A percentile compares a stretch with the other conserved stretches of the same genome.
Conservation (phyloP, 30 jellyfish, hydroid and myxozoan species). For the Sanderia malayensis region DNA sequence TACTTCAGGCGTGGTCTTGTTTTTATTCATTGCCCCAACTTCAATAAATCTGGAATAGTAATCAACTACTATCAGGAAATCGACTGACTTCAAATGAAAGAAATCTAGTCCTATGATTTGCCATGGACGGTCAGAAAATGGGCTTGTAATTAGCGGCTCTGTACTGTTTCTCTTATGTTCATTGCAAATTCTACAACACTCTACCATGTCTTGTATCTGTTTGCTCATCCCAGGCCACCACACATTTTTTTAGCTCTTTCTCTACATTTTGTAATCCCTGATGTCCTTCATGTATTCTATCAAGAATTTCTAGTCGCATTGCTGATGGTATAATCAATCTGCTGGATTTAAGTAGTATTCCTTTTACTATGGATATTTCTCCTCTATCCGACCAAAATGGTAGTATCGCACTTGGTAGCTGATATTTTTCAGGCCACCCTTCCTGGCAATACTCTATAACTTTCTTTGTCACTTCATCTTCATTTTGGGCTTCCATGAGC, state of each 20-base stretch:
- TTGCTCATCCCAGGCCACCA: conserved; percentile 30
- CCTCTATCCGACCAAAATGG: conserved; percentile 38
- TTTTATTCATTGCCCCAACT: conserved; percentile 29
- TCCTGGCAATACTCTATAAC: conserved; percentile 25
- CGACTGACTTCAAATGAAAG: conserved; percentile 26
- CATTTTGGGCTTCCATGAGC: conserved; percentile 36
- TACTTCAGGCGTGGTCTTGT: conserved; percentile 23
- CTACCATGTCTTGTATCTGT: conserved; percentile 8
- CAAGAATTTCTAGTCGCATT: conserved; percentile 4
- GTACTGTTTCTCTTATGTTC: conserved; percentile 24
- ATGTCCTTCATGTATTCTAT: conserved; percentile 31
- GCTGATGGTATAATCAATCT: conserved; percentile 14
- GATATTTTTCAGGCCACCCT: conserved; percentile 48
- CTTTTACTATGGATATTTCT: conserved; percentile 9
- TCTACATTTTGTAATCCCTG: conserved; percentile 28
- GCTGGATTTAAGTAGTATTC: conserved; percentile 15
- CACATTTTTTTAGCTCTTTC: conserved; percentile 33
- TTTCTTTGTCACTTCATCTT: conserved; percentile 29
- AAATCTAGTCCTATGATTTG: conserved; percentile 40
- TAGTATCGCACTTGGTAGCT: conserved; percentile 22
- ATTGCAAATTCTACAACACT: conserved; percentile 25
- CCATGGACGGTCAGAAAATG: conserved; percentile 60
- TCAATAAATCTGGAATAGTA: conserved; percentile 23
- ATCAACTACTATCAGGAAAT: not conserved
- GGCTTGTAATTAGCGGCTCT: conserved; percentile 31